These are phyloP conservation scores for Arrhamphus sclerolepis DNA, from an alignment of 2,797 vertebrate genomes.

Conservation along the genomic window DNA sequence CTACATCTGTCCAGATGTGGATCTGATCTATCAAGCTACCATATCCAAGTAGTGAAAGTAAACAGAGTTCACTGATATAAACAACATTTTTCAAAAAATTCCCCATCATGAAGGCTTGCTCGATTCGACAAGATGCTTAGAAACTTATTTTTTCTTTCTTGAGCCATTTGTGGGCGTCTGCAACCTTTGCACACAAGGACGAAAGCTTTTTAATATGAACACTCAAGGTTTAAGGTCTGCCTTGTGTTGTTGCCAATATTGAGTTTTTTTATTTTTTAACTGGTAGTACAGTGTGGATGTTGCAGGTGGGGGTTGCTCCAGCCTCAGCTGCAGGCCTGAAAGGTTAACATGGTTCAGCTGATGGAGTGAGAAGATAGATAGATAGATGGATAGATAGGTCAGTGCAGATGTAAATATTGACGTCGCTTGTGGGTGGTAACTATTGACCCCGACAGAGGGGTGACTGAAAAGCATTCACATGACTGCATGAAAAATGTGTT, in stretches of 20 bases:
- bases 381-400: no score
- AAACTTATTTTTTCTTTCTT: no score
- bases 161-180: neutral
- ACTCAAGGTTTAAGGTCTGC: neutral
- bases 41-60: no score
- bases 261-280: neutral
- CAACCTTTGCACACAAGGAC: neutral
- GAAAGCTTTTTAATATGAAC: neutral
- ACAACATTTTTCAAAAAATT: no score
- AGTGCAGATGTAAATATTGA: constrained; percentile 67
- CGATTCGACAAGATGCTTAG: no score
- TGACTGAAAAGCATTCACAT: constrained; percentile 1
- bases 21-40: no score
- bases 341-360: constrained; percentile 42
- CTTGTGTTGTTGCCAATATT: neutral
- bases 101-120: no score
- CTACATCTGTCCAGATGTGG: no score
- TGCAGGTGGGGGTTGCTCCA: constrained; percentile 9
- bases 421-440: constrained; percentile 52
- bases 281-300: neutral
- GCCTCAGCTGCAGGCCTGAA: constrained; percentile 33
- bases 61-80: no score
- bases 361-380: constrained; percentile 16
- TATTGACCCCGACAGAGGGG: constrained; percentile 52
- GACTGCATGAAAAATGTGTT: neutral